phyloP scores from a whole-genome alignment of 2,797 vertebrate species.

The Fringilla coelebs region DNA sequence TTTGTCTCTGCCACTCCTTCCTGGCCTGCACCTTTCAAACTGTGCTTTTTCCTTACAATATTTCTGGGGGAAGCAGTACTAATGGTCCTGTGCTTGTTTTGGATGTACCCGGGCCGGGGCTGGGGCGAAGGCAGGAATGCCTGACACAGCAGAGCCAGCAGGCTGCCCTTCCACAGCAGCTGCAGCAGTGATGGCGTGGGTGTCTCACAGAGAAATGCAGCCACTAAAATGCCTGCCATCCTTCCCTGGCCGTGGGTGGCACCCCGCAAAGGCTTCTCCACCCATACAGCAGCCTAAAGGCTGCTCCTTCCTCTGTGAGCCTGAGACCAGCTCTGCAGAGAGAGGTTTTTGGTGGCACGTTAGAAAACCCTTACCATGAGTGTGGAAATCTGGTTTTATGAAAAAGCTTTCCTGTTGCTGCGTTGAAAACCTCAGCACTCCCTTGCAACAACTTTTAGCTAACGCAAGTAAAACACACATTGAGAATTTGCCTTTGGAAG shows the following conservation, averaged over 20 bases:
- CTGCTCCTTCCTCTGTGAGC: not conserved
- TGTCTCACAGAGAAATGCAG: not conserved
- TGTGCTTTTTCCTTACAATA: not conserved
- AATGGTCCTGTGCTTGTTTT: not conserved
- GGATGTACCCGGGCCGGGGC: not conserved
- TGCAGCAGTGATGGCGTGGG: not conserved
- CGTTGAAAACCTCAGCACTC: not conserved
- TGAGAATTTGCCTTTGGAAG: not conserved
- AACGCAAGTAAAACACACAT: not conserved
- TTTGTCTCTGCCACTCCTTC: not conserved
- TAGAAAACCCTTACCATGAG: not conserved
- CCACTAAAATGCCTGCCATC: conserved; percentile 7
- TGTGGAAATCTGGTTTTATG: fast-evolving
- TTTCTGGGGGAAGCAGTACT: not conserved
- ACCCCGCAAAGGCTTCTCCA: not conserved
- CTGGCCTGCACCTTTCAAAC: not conserved
- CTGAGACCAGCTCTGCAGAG: fast-evolving
- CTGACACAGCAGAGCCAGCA: not conserved
- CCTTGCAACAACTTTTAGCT: not conserved
- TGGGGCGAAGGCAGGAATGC: not conserved
- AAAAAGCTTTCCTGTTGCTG: fast-evolving
- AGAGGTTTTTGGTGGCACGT: fast-evolving
- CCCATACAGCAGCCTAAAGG: not conserved
- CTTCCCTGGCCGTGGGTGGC: conserved; percentile 21
- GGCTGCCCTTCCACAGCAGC: not conserved